phyloP scores from a whole-genome alignment of 35 echinoderm and acorn worm species.

The Patiria miniata region DNA sequence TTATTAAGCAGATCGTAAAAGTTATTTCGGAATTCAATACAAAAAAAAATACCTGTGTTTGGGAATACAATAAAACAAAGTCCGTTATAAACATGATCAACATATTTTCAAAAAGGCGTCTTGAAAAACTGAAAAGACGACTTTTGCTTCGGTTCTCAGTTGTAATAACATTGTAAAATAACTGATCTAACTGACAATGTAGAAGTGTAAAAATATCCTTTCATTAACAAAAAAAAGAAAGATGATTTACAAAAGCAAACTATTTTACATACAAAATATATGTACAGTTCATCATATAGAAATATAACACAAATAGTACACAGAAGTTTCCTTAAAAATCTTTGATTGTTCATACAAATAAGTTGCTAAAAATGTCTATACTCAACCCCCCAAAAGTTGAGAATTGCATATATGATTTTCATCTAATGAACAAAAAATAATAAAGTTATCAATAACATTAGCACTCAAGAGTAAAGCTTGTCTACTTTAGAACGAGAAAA shows the following conservation, averaged over 20 bases:
- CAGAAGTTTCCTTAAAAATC: conserved; percentile 6
- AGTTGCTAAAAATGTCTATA: not conserved
- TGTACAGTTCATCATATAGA: not conserved
- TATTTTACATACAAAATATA: conserved; percentile 8
- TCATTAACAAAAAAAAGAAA: not conserved
- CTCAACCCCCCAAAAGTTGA: not conserved
- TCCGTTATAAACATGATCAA: too few species aligned
- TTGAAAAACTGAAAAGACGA: too few species aligned
- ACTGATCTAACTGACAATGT: too few species aligned
- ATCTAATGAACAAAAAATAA: not conserved
- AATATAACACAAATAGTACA: conserved; percentile 16
- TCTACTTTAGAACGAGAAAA: not conserved
- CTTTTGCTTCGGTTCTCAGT: too few species aligned
- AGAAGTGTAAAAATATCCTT: too few species aligned
- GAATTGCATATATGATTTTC: not conserved
- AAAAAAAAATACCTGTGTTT: too few species aligned
- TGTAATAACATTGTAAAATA: too few species aligned
- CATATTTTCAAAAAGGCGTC: too few species aligned
- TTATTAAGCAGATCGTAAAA: too few species aligned
- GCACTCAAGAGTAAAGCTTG: conserved; percentile 16
- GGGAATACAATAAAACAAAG: too few species aligned
- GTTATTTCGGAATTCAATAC: too few species aligned
- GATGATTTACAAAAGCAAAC: not conserved
- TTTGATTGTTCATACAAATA: conserved; percentile 26
- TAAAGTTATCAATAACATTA: not conserved